These are phyloP conservation scores for Enteromius afrohamiltoni DNA, from an alignment of 2,797 vertebrate genomes.

Conservation along the genomic window DNA sequence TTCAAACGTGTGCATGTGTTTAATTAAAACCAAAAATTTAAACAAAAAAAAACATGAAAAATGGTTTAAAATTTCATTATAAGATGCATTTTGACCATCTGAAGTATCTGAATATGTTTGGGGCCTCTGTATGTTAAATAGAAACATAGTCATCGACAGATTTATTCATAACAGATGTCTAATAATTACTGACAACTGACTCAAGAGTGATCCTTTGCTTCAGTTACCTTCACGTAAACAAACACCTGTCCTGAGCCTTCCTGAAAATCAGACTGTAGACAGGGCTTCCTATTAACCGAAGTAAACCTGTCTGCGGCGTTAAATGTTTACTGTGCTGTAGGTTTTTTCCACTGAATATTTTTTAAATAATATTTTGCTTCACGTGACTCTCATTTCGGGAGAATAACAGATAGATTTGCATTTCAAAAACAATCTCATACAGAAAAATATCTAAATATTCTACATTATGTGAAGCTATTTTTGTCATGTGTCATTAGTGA, in stretches of 20 bases:
- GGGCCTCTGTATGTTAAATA: not conserved
- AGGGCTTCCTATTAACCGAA: slow-evolving; percentile 34
- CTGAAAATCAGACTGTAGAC: slow-evolving; percentile 6
- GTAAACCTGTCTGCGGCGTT: slow-evolving; percentile 6
- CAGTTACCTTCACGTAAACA: slow-evolving; percentile 39
- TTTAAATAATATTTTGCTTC: not conserved
- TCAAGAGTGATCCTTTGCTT: slow-evolving; percentile 42
- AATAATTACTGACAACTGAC: not conserved
- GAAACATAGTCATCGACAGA: not conserved
- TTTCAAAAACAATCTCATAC: not conserved
- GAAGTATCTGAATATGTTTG: not conserved
- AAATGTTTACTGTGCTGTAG: slow-evolving; percentile 19
- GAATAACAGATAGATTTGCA: not conserved
- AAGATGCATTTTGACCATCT: not conserved
- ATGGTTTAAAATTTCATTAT: not conserved
- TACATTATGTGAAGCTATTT: not conserved
- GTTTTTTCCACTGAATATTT: not conserved
- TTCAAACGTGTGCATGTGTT: not conserved
- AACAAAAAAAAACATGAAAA: not conserved
- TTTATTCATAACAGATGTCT: not conserved
- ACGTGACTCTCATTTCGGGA: not conserved
- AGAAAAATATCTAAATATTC: not conserved
- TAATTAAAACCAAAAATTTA: not conserved
- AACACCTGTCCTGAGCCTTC: slow-evolving; percentile 22
- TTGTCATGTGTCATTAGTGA: not conserved